Conservation (phyloP, 2,113 vertebrate genomes). For the Ascaphus truei region DNA sequence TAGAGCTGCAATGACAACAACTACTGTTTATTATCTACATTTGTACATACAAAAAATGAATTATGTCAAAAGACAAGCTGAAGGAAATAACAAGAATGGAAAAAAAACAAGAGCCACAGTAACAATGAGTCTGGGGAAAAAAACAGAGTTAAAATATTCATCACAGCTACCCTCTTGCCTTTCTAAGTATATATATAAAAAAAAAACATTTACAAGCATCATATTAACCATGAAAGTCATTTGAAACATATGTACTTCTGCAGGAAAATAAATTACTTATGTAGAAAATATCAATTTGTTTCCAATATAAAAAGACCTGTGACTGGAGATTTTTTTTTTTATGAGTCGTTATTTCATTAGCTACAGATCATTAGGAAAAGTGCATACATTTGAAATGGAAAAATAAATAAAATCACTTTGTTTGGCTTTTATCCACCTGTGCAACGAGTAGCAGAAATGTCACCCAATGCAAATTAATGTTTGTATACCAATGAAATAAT, state of each 20-base stretch:
- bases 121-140: background rate
- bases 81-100: constrained; percentile 35
- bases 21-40: constrained; percentile 30
- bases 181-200: background rate
- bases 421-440: background rate
- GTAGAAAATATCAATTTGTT: background rate
- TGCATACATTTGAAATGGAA: background rate
- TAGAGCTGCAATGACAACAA: constrained; percentile 36
- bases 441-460: background rate
- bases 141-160: background rate
- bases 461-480: too few relatives aligned
- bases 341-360: background rate
- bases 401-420: background rate
- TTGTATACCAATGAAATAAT: too few relatives aligned
- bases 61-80: constrained; percentile 37
- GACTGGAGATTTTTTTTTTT: background rate
- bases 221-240: background rate
- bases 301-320: background rate
- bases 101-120: background rate
- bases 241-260: background rate
- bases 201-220: background rate
- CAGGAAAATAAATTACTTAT: background rate
- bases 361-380: background rate
- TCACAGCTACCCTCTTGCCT: background rate
- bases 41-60: constrained; percentile 35